A percentile compares a stretch with the other conserved stretches of the same genome.
phyloP scores from a whole-genome alignment of 2,797 vertebrate species.

The Lutjanus campechanus region DNA sequence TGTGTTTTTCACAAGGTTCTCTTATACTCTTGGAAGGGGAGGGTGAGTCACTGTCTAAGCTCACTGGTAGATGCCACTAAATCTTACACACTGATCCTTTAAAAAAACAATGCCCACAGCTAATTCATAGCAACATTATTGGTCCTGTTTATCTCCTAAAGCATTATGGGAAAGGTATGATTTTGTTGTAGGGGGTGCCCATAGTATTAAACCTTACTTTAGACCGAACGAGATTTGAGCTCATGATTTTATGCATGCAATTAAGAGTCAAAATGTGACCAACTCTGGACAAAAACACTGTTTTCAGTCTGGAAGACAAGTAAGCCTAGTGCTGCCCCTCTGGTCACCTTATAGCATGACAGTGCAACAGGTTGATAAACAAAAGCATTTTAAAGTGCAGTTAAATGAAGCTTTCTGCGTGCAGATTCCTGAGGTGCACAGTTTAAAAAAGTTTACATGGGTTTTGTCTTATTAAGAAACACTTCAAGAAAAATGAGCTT shows the following conservation, averaged over 20 bases:
- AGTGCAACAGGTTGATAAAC: neutral
- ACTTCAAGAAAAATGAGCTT: neutral
- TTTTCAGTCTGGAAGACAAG: too few relatives aligned
- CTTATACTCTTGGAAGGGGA: too few relatives aligned
- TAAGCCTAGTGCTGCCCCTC: too few relatives aligned
- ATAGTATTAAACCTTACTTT: neutral
- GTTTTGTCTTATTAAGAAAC: neutral
- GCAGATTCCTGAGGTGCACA: neutral
- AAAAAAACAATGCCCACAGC: too few relatives aligned
- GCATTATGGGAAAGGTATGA: too few relatives aligned
- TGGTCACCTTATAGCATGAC: neutral
- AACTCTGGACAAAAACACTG: neutral
- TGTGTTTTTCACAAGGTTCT: too few relatives aligned
- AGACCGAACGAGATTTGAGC: neutral
- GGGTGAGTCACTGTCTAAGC: too few relatives aligned
- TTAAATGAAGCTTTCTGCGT: neutral
- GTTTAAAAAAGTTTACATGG: neutral
- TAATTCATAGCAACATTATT: too few relatives aligned
- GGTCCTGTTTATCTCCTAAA: too few relatives aligned
- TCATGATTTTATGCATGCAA: neutral
- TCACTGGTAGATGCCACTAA: too few relatives aligned
- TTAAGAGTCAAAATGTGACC: neutral
- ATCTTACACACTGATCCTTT: too few relatives aligned
- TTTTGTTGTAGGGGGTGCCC: too few relatives aligned
- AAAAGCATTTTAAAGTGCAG: neutral